Evolutionary conservation across 2,797 vertebrate species (phyloP).

Genomic region (Eremophila alpestris): DNA sequence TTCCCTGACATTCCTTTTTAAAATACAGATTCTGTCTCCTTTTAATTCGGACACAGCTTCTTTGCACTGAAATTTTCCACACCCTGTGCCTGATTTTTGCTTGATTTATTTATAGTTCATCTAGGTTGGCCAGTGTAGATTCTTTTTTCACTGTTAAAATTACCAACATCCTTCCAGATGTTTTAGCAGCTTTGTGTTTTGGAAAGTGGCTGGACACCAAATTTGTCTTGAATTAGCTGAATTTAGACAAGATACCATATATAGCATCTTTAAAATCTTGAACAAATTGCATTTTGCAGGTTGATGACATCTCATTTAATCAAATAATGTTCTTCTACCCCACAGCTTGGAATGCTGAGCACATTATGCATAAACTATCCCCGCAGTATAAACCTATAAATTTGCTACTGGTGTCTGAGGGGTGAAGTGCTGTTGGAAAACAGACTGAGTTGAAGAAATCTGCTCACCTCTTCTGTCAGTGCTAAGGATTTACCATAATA

Average conservation of each 20-base stretch:
- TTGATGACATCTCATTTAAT: neutral
- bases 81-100: neutral
- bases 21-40: neutral
- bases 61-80: neutral
- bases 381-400: neutral
- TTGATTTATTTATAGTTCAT: neutral
- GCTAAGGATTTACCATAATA: neutral
- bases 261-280: neutral
- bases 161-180: neutral
- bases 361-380: neutral
- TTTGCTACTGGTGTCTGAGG: neutral
- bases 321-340: neutral
- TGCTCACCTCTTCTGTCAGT: neutral
- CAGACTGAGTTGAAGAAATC: neutral
- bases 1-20: neutral
- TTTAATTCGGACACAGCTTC: neutral
- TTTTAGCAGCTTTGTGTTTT: neutral
- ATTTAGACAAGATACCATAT: neutral
- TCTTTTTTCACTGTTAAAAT: neutral
- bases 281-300: neutral
- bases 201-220: neutral
- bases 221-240: neutral
- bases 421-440: neutral
- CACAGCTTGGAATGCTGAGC: neutral
- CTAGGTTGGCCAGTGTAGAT: neutral